Conservation (phyloP, 2,113 vertebrate species). For the Mormyrus lacerda region DNA sequence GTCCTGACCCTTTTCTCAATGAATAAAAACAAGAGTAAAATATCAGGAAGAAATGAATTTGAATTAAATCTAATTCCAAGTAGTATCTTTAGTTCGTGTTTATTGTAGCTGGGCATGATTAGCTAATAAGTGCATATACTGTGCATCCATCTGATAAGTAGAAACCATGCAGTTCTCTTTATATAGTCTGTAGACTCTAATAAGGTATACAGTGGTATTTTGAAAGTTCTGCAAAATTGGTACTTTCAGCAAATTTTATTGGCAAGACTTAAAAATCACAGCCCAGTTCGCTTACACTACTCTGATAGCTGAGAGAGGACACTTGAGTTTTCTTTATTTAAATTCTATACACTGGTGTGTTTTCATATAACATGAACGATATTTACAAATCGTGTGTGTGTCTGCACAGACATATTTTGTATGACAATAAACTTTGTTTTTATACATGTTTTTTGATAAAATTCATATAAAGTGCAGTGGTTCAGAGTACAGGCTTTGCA, state of each 20-base stretch:
- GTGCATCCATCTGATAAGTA: background rate
- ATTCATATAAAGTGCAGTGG: background rate
- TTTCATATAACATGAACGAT: background rate
- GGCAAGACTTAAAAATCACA: background rate
- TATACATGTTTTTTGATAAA: background rate
- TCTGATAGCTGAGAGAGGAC: background rate
- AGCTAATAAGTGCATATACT: background rate
- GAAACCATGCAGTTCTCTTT: background rate
- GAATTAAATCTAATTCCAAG: background rate
- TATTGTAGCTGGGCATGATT: background rate
- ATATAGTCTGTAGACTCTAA: background rate
- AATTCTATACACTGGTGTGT: background rate
- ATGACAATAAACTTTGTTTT: too few relatives aligned
- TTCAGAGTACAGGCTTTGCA: background rate
- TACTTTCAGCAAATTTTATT: background rate
- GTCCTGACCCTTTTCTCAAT: background rate
- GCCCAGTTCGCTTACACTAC: too few relatives aligned
- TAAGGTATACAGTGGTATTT: background rate
- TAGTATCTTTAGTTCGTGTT: background rate
- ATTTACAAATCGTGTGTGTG: too few relatives aligned
- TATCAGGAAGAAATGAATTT: background rate
- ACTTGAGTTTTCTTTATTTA: background rate
- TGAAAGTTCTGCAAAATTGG: background rate
- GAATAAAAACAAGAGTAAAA: background rate
- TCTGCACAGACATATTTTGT: background rate